Evolutionary conservation across 2,113 vertebrate species (phyloP).

Genomic region (Chrysochloris asiatica): DNA sequence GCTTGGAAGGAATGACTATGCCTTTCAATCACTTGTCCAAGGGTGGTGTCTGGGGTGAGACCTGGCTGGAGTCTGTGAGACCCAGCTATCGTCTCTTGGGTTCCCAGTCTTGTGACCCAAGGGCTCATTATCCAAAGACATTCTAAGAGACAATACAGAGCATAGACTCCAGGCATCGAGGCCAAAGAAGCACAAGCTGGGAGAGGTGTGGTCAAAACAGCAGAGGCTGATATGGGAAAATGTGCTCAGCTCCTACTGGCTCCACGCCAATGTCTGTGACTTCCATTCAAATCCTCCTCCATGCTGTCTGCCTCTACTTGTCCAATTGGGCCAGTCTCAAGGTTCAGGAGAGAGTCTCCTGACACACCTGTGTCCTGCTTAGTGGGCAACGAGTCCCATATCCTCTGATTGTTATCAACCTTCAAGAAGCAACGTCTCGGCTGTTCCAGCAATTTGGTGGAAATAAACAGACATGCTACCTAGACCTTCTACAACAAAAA

Average conservation of each 20-base stretch:
- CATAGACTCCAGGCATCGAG: neutral
- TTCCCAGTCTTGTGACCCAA: too few relatives aligned
- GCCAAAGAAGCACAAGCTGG: neutral
- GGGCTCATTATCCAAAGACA: neutral
- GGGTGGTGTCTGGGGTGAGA: neutral
- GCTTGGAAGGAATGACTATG: neutral
- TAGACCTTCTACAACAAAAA: too few relatives aligned
- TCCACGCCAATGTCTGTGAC: too few relatives aligned
- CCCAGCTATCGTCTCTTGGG: neutral
- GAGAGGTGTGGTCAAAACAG: neutral
- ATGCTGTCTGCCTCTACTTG: neutral
- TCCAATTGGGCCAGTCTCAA: neutral
- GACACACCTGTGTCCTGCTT: rapidly evolving
- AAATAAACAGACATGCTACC: too few relatives aligned
- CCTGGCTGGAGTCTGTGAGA: rapidly evolving
- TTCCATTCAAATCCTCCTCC: too few relatives aligned
- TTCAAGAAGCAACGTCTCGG: too few relatives aligned
- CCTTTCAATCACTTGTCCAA: neutral
- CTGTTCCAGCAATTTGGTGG: too few relatives aligned
- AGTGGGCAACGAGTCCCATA: too few relatives aligned
- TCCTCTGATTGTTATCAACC: too few relatives aligned
- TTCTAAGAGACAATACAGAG: neutral
- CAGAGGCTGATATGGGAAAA: neutral
- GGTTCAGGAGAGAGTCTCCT: rapidly evolving
- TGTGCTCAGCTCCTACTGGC: too few relatives aligned